Evolutionary conservation across 2,113 vertebrate species (phyloP).

Genomic region (Microcebus jonahi): DNA sequence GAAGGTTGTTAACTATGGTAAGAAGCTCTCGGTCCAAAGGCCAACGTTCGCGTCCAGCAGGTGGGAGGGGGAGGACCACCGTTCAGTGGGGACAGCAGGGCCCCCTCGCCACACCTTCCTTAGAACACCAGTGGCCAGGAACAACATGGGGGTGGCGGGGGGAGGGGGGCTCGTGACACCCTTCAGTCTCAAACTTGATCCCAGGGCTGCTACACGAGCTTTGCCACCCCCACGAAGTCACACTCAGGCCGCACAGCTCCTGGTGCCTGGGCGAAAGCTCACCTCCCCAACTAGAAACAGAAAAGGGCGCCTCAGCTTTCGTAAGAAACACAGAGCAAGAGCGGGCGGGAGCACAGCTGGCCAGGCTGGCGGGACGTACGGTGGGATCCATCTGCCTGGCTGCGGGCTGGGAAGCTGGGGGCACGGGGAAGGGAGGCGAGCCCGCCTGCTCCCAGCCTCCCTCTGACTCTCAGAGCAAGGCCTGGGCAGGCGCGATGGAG

Average conservation of each 20-base stretch:
- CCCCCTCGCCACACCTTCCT: fast-evolving
- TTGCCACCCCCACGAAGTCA: no score
- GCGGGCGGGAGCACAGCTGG: neutral
- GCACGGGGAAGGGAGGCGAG: neutral
- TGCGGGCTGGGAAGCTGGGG: neutral
- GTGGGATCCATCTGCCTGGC: neutral
- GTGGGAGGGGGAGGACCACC: no score
- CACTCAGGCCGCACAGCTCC: neutral
- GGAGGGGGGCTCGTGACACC: neutral
- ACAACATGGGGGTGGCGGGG: neutral
- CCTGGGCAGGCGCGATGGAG: neutral
- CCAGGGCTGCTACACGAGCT: neutral
- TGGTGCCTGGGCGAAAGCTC: neutral
- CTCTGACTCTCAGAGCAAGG: neutral
- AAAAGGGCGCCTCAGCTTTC: neutral
- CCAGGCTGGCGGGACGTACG: neutral
- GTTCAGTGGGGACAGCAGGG: no score
- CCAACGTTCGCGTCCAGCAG: neutral
- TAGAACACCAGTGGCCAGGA: neutral
- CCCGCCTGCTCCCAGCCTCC: fast-evolving
- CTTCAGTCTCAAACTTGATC: neutral
- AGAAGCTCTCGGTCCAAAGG: neutral
- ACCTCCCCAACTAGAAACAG: neutral
- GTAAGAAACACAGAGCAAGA: neutral
- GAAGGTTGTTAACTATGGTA: neutral